Evolutionary conservation across 2,888 invertebrate species (phyloP), one percentile per base, ranked within the genome.

Genomic region (Theretra japonica): DNA sequence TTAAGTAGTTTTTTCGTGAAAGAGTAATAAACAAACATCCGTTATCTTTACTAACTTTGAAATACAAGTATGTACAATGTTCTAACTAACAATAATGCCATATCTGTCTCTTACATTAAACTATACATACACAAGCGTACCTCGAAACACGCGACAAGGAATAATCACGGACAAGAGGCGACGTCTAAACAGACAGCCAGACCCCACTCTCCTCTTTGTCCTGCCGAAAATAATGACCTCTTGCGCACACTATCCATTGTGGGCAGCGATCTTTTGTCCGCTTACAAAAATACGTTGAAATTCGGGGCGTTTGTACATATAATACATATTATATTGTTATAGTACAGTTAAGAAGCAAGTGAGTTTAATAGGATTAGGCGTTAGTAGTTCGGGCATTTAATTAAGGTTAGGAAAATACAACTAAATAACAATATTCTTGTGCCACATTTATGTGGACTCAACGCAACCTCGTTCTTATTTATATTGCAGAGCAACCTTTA

Each of bases 201-300:
- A 48, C 65, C 65, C 41, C 65, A 23, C 23, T 41, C 17, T 23
- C 41, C 65, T 65, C 65, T 48, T 65, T 65, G 65, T 65, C 41
- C 15, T 23, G 23, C 5, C 62, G 48, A 65, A 48, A 65, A 48
- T 65, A 65, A 65, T 48, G 65, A 65, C 48, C 65, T 41, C 65
- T 23, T 33, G 15, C 23, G 65, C 25, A 4, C 21, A 17, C 19
- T 60, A 7, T 19, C 65, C 65, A 25, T 48, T 65, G 65, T 65
- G 17, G 19, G 8, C 48, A 2, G 65, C n/a, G 41, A 65, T 48
- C 23, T 48, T n/a, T 65, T 65, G 65, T 23, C 17, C 17, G 4
- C 21, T 65, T 41, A 65, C 41, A 65, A 65, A 15, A 65, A 21
- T 48, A 53, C n/a, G n/a, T 53, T 48, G 41, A 8, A 11, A 65